These are phyloP conservation scores for Jacana jacana DNA, from an alignment of 2,113 vertebrate species.

Conservation along the genomic window DNA sequence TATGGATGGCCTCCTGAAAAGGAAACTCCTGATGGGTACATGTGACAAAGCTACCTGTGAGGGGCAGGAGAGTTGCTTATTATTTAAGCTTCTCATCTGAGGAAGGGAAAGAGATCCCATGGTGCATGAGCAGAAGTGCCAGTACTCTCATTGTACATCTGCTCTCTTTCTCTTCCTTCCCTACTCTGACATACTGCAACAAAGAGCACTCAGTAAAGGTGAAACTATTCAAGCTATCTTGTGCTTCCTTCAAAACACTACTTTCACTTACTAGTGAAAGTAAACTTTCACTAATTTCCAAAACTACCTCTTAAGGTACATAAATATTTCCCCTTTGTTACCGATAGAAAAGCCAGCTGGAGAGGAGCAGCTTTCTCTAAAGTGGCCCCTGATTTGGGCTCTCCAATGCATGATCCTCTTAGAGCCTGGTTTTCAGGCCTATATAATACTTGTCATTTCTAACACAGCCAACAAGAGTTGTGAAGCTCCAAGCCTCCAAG, in stretches of 20 bases:
- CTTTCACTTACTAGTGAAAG: no score
- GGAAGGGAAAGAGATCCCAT: neutral
- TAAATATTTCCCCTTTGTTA: neutral
- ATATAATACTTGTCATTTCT: neutral
- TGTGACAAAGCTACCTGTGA: neutral
- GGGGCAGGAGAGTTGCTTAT: accelerated
- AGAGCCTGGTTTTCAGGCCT: neutral
- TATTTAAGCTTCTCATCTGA: neutral
- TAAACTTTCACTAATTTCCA: neutral
- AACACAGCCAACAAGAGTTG: neutral
- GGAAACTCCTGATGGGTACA: accelerated
- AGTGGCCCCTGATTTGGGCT: neutral
- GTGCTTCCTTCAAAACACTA: neutral
- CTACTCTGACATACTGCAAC: neutral
- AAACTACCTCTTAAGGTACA: neutral
- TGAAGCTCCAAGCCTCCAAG: neutral
- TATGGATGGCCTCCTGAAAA: neutral
- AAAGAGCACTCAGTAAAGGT: neutral
- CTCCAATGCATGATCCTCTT: neutral
- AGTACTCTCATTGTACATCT: neutral
- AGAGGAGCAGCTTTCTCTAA: neutral
- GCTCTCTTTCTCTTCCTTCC: neutral
- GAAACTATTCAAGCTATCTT: neutral
- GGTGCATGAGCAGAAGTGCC: neutral
- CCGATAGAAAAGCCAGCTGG: neutral